phyloP scores from a whole-genome alignment of 1,140 invertebrate genomes.

The Diuraphis noxia region DNA sequence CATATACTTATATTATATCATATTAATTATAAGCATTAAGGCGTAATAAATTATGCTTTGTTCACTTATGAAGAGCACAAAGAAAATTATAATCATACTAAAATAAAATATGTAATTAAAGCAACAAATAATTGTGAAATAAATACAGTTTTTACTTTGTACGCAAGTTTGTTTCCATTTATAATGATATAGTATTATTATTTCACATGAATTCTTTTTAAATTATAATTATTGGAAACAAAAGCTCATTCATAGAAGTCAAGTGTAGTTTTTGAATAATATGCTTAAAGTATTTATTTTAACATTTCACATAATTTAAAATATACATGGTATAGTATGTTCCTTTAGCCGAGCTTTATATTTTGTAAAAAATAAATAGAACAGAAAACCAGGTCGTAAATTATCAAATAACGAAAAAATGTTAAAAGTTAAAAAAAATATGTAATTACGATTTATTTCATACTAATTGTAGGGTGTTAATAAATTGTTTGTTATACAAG shows the following conservation, averaged over 20 bases:
- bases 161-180: background rate
- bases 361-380: background rate
- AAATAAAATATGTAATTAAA: slow-evolving; percentile 30
- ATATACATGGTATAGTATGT: background rate
- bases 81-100: background rate
- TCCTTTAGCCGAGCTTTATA: background rate
- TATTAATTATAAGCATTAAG: background rate
- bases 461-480: background rate
- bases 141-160: background rate
- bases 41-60: background rate
- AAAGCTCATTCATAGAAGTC: slow-evolving; percentile 17
- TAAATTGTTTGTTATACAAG: background rate
- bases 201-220: background rate
- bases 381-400: background rate
- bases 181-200: slow-evolving; percentile 17
- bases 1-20: background rate
- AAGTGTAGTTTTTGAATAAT: slow-evolving; percentile 11
- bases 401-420: background rate
- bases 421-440: background rate
- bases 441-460: background rate
- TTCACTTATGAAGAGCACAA: background rate
- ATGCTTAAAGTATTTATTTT: slow-evolving; percentile 13
- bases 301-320: slow-evolving; percentile 5
- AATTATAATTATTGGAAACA: slow-evolving; percentile 21
- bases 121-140: slow-evolving; percentile 4